Evolutionary conservation across 2,888 invertebrate species (phyloP).

Genomic region (Volucella inanis): DNA sequence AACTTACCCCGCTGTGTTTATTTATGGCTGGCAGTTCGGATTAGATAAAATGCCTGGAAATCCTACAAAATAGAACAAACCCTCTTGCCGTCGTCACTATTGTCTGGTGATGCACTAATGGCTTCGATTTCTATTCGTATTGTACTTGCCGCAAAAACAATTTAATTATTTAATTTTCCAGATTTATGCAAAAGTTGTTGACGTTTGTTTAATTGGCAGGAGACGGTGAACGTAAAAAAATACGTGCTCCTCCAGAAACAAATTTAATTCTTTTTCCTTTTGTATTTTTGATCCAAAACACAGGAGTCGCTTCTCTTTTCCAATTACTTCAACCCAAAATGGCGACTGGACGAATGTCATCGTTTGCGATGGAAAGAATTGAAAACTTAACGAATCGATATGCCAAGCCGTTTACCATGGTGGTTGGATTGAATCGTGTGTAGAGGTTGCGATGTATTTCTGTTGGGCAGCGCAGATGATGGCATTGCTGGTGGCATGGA

Average conservation of each 20-base stretch:
- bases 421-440: slow-evolving; percentile 69
- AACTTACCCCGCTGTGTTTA: slow-evolving; percentile 32
- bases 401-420: slow-evolving; percentile 63
- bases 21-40: slow-evolving; percentile 10
- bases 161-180: neutral
- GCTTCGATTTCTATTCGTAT: neutral
- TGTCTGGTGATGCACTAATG: slow-evolving; percentile 7
- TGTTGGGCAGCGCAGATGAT: slow-evolving; percentile 40
- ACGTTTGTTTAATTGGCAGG: slow-evolving; percentile 24
- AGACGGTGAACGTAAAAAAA: slow-evolving; percentile 22
- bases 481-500: slow-evolving; percentile 41
- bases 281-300: slow-evolving; percentile 71
- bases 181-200: slow-evolving; percentile 7
- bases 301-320: slow-evolving; percentile 71
- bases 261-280: slow-evolving; percentile 29
- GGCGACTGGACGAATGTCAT: slow-evolving; percentile 72
- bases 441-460: slow-evolving; percentile 63
- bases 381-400: slow-evolving; percentile 58
- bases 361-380: slow-evolving; percentile 57
- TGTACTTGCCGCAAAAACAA: neutral
- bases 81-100: slow-evolving; percentile 12
- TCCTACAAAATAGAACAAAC: slow-evolving; percentile 17
- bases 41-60: slow-evolving; percentile 19
- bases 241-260: slow-evolving; percentile 11
- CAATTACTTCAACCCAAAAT: slow-evolving; percentile 75